Evolutionary conservation across 2,888 invertebrate genomes (phyloP).

Genomic region (Rhorus exstirpatorius): DNA sequence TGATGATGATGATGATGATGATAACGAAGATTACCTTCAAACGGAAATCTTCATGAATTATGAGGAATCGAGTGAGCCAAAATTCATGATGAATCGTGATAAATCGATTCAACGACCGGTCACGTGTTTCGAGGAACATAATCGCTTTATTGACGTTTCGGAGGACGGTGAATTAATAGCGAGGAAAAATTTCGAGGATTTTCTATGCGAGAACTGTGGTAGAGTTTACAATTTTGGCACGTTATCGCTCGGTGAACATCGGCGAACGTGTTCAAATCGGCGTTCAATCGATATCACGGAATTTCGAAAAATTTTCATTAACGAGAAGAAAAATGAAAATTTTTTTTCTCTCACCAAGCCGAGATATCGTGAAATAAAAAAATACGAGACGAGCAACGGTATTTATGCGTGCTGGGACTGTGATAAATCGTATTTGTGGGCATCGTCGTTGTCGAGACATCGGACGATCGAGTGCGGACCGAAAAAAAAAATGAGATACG

Average conservation of each 20-base stretch:
- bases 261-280: conserved; percentile 35
- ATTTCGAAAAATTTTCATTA: not conserved
- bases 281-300: not conserved
- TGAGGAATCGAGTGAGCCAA: conserved; percentile 6
- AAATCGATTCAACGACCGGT: not conserved
- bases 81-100: conserved; percentile 2
- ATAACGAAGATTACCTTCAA: conserved; percentile 20
- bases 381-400: conserved; percentile 61
- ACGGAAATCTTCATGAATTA: conserved; percentile 30
- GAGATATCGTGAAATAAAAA: conserved; percentile 65
- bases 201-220: conserved; percentile 59
- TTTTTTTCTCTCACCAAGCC: too few species aligned
- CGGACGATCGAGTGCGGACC: conserved; percentile 70
- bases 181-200: conserved; percentile 37
- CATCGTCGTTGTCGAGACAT: conserved; percentile 72
- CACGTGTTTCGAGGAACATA: not conserved
- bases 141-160: conserved; percentile 5
- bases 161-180: conserved; percentile 31
- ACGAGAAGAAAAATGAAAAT: conserved; percentile 17
- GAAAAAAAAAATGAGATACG: conserved; percentile 65
- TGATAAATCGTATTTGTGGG: conserved; percentile 69
- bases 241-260: conserved; percentile 61
- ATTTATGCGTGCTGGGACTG: conserved; percentile 70
- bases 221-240: conserved; percentile 58
- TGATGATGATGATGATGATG: not conserved